Evolutionary conservation across 2,888 invertebrate species (phyloP), one percentile per base, ranked within the genome.

Genomic region (Theretra japonica): DNA sequence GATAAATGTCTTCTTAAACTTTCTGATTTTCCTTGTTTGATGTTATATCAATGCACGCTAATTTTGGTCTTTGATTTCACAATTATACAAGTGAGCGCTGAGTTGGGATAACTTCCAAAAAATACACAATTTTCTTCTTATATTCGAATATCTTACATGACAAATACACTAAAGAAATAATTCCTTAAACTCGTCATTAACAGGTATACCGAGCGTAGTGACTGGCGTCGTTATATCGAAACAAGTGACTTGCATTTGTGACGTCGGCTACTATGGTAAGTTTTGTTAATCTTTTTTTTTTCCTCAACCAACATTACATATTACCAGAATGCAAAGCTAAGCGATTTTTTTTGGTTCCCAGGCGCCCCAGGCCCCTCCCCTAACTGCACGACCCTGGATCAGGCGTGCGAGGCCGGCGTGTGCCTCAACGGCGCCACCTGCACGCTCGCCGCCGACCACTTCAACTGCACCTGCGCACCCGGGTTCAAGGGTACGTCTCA

Each of bases 391-490:
- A 72, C 83, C 21, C 75, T 82, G 76, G 89, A 94, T 77, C 86
- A 86, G 70, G 94, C 92, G 78, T 98, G 98, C 88, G 95, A 95
- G 75, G 96, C 95, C 60, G 96, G 95, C 85, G 97, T 96, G 59
- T 98, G 98, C 83, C 94, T 95, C 75, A 96, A 97, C 89, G 97
- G 97, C 0, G 98, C 96, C 73, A 95, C 95, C n/a, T 98, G 97
- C 90, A 82, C 93, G 76, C 92, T 90, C 70, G 94, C 93, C 53
- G 69, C 81, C 72, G 95, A 93, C 88, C 91, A 95, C 75, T 95
- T 96, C 89, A 96, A 97, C 88, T 97, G 97, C 89, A 92, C 95
- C 69, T 97, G 97, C 86, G 94, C 95, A 23, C 94, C 96, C 3
- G 97, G 96, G 1, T 97, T 95, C 92, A 95, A 95, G 89, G 97